Evolutionary conservation across 2,113 vertebrate genomes (phyloP), one percentile per base, ranked within the genome.

Genomic region (Myiozetetes cayanensis): DNA sequence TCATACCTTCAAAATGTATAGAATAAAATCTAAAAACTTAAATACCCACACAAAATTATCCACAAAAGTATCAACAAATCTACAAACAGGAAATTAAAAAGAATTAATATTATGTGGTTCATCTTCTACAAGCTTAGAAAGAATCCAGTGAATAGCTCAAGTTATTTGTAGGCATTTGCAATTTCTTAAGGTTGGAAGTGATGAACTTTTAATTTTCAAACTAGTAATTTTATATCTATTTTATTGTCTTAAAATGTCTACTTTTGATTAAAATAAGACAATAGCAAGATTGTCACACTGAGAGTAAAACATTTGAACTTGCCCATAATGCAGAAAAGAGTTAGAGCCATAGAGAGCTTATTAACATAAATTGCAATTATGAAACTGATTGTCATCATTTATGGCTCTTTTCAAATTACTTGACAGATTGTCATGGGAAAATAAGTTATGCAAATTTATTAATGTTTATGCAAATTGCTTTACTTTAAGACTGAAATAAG

Each of bases 351-450:
- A 39, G 35, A 88, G 39, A 85, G 5, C 21, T 52, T 93, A 83
- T 94, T 94, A 96, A 78, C 44, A 79, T 85, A 91, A 94, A 91
- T 24, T 82, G 39, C 31, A 96, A 79, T 95, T 91, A 89, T 47
- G 67, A 80, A 95, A 80, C n/a, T 93, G 84, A 94, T 96, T 90
- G 87, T 96, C 91, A 95, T 90, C 9, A 91, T 91, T 95, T 96
- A 82, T 0, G 0, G 82, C 33, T 76, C 72, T 77, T 81, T 89
- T 87, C 72, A 91, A 96, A 95, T 90, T 93, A 80, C 75, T 91
- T 94, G 95, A 96, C 85, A 94, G 82, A 93, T 88, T 95, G 82
- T 91, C 81, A 93, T 70, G 37, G 66, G 5, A 56, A 90, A 91
- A 94, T 67, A 80, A 58, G 71, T 56, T 65, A 93, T 92, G 81